These are phyloP conservation scores for Sesia bembeciformis DNA, from an alignment of 2,888 invertebrate species.

Conservation along the genomic window DNA sequence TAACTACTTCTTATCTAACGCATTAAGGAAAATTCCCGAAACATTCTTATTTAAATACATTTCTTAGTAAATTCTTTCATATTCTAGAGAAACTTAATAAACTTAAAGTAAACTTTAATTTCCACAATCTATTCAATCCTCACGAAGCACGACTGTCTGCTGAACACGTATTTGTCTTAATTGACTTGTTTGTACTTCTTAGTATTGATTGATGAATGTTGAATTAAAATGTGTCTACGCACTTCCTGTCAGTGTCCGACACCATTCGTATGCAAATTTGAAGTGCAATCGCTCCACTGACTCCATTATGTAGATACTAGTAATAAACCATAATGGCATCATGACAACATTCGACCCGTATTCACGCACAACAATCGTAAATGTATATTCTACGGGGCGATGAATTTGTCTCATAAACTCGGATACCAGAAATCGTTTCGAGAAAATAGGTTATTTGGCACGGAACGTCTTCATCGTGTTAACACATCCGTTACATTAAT, in stretches of 20 bases:
- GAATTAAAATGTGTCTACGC: neutral
- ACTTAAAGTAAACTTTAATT: no score
- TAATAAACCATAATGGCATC: constrained; percentile 27
- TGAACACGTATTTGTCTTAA: no score
- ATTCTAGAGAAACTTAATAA: no score
- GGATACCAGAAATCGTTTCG: constrained; percentile 5
- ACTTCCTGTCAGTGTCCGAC: constrained; percentile 2
- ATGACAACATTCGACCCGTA: constrained; percentile 21
- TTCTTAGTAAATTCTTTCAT: no score
- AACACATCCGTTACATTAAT: neutral
- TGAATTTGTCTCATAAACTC: constrained; percentile 21
- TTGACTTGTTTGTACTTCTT: no score
- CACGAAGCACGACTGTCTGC: no score
- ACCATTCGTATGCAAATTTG: constrained; percentile 31
- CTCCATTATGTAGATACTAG: constrained; percentile 18
- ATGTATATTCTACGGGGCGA: constrained; percentile 13
- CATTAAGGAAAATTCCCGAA: no score
- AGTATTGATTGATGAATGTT: neutral
- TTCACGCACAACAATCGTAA: constrained; percentile 3
- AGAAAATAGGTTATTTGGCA: neutral
- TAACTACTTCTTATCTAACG: no score
- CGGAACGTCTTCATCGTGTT: neutral
- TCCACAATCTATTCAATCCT: no score
- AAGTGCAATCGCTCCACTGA: constrained; percentile 22
- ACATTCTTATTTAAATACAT: no score